These are phyloP conservation scores for Drosophila recens DNA, from an alignment of 2,888 invertebrate species.

Conservation along the genomic window DNA sequence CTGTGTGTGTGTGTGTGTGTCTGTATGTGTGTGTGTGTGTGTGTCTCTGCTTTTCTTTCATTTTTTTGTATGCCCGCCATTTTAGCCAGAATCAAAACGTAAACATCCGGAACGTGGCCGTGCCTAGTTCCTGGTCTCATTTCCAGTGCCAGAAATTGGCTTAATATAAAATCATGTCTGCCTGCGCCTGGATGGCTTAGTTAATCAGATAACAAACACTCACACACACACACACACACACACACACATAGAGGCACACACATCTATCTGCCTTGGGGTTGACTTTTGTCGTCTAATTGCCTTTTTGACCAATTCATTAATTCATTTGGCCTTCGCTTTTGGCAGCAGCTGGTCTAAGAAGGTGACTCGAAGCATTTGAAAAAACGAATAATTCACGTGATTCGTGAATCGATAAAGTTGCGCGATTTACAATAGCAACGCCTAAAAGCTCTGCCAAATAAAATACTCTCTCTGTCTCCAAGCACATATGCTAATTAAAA, in stretches of 20 bases:
- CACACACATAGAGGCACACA: neutral
- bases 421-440: slow-evolving; percentile 39
- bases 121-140: slow-evolving; percentile 65
- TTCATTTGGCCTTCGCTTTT: slow-evolving; percentile 51
- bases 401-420: slow-evolving; percentile 53
- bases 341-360: slow-evolving; percentile 18
- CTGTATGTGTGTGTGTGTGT: neutral
- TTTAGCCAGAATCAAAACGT: slow-evolving; percentile 65
- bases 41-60: slow-evolving; percentile 12
- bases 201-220: slow-evolving; percentile 72
- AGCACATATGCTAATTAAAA: slow-evolving; percentile 67
- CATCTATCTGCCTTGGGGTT: slow-evolving; percentile 16
- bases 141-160: slow-evolving; percentile 56
- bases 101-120: slow-evolving; percentile 71
- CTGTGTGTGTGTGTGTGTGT: neutral
- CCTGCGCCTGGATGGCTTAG: slow-evolving; percentile 60
- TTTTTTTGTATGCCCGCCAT: slow-evolving; percentile 32
- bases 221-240: slow-evolving; percentile 14
- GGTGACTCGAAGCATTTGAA: slow-evolving; percentile 56
- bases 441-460: slow-evolving; percentile 1
- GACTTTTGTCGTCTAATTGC: slow-evolving; percentile 55
- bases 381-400: slow-evolving; percentile 53
- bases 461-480: neutral
- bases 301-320: slow-evolving; percentile 68
- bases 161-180: slow-evolving; percentile 73